Evolutionary conservation across 2,113 vertebrate genomes (phyloP).

Genomic region (Axis porcinus): DNA sequence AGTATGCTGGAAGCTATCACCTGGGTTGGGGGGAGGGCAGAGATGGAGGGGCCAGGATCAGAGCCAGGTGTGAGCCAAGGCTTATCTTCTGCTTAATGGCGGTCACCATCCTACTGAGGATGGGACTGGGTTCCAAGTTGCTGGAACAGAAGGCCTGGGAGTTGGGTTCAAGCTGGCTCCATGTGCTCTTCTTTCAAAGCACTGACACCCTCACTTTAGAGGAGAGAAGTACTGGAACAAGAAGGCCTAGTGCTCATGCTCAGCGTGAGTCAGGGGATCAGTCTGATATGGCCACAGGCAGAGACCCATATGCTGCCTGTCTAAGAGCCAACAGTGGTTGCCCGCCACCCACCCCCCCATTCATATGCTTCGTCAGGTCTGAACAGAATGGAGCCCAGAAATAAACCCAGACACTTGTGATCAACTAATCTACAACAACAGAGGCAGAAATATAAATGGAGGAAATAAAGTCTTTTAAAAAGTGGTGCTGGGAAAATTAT

Average conservation of each 20-base stretch:
- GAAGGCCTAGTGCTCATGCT: neutral
- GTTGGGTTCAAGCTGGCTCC: neutral
- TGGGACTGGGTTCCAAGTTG: neutral
- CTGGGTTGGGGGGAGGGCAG: neutral
- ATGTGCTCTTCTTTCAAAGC: neutral
- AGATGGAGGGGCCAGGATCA: neutral
- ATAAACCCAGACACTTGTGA: neutral
- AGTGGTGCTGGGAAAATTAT: neutral
- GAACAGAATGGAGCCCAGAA: neutral
- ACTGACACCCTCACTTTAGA: neutral
- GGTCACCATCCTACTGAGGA: neutral
- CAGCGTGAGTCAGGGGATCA: neutral
- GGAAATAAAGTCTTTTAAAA: neutral
- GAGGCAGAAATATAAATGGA: neutral
- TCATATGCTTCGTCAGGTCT: neutral
- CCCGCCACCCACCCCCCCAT: accelerated
- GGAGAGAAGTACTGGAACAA: neutral
- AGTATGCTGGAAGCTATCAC: neutral
- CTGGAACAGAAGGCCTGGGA: neutral
- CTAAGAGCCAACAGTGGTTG: neutral
- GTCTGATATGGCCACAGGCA: neutral
- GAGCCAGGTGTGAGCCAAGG: neutral
- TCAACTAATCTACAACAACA: neutral
- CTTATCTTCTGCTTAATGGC: neutral
- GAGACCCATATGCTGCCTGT: neutral